phyloP scores from a whole-genome alignment of 2,113 vertebrate genomes.

The Perccottus glenii region DNA sequence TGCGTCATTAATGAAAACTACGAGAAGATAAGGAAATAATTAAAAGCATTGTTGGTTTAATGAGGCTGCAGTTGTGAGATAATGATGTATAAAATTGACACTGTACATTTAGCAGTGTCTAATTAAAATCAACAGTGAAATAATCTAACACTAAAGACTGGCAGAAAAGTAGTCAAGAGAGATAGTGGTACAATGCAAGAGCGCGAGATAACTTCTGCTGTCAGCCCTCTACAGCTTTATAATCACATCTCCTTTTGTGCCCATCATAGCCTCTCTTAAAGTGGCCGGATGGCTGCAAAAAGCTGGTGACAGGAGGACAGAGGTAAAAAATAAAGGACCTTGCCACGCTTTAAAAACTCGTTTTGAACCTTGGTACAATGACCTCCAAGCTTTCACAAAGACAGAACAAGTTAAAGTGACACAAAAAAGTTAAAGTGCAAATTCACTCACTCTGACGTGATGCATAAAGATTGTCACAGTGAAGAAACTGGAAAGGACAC shows the following conservation, averaged over 20 bases:
- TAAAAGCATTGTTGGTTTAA: neutral
- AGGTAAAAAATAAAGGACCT: neutral
- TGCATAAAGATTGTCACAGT: neutral
- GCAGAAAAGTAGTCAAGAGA: neutral
- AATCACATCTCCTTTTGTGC: slow-evolving; percentile 37
- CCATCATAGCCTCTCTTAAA: slow-evolving; percentile 24
- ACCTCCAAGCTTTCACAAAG: neutral
- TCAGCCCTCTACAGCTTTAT: slow-evolving; percentile 33
- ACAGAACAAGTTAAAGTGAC: neutral
- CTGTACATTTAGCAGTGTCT: neutral
- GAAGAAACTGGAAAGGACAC: neutral
- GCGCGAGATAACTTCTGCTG: slow-evolving; percentile 11
- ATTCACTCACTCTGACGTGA: neutral
- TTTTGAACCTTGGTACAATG: neutral
- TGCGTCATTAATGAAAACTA: slow-evolving; percentile 16
- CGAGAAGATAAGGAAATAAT: slow-evolving; percentile 15
- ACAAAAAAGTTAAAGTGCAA: neutral
- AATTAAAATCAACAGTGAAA: neutral
- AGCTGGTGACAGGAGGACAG: slow-evolving; percentile 16
- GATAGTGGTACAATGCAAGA: neutral
- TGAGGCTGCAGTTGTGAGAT: slow-evolving; percentile 5
- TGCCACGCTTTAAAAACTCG: too few relatives aligned
- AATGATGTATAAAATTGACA: neutral
- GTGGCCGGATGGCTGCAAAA: slow-evolving; percentile 19
- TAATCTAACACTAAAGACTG: neutral